These are phyloP conservation scores for Phyllotreta striolata DNA, from an alignment of 2,888 invertebrate genomes.

Conservation along the genomic window DNA sequence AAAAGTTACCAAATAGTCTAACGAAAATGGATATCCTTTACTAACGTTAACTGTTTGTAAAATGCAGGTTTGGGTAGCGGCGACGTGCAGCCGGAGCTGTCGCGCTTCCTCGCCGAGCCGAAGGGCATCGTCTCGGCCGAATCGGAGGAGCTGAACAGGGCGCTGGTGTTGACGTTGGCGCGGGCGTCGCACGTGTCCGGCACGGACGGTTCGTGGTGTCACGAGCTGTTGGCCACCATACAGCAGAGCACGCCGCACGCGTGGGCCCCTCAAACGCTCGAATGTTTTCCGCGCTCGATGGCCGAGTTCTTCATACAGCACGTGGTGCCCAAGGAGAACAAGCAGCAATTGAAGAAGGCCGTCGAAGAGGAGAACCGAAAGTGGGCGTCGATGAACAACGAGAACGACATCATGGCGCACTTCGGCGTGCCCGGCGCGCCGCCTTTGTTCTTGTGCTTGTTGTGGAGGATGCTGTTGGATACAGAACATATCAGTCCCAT, in stretches of 20 bases:
- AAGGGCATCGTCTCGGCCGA: conserved; percentile 92
- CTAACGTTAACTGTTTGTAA: too few species aligned
- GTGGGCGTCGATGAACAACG: conserved; percentile 97
- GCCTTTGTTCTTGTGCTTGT: conserved; percentile 86
- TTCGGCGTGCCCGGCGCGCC: conserved; percentile 94
- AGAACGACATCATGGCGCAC: conserved; percentile 94
- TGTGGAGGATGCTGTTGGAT: conserved; percentile 96
- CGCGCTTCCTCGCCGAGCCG: conserved; percentile 88
- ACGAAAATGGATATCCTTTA: too few species aligned
- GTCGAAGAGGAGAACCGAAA: conserved; percentile 96
- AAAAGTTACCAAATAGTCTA: too few species aligned
- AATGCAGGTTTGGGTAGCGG: conserved; percentile 85
- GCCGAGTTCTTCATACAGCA: conserved; percentile 91
- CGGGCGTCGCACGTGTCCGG: conserved; percentile 95
- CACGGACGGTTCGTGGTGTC: conserved; percentile 85
- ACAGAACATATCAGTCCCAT: conserved; percentile 92
- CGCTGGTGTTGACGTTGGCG: conserved; percentile 91
- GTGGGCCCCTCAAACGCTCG: conserved; percentile 92
- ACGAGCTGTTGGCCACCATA: conserved; percentile 87
- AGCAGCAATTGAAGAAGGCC: conserved; percentile 88
- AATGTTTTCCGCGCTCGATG: conserved; percentile 89
- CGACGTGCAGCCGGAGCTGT: conserved; percentile 93
- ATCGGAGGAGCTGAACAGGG: conserved; percentile 93
- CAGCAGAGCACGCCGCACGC: conserved; percentile 95
- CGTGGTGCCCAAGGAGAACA: conserved; percentile 86